These are phyloP conservation scores for Zapus hudsonius DNA, from an alignment of 2,113 vertebrate species.

Conservation along the genomic window DNA sequence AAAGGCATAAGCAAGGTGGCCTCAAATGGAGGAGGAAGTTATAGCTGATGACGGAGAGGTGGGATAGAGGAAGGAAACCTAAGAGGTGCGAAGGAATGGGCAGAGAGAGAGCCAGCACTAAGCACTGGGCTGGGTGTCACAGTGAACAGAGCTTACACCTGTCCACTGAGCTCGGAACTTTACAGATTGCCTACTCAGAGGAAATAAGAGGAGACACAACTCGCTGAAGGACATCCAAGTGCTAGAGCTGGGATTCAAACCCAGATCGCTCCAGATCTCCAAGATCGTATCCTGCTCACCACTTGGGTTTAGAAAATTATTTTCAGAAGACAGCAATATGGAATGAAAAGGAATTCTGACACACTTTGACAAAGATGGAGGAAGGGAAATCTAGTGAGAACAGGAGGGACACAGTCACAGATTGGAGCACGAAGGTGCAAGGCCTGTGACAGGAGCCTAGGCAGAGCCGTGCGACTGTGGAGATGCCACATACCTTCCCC, in stretches of 20 bases:
- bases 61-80: neutral
- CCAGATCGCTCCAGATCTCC: neutral
- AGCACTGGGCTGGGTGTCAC: slow-evolving; percentile 1
- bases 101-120: neutral
- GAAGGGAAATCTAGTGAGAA: neutral
- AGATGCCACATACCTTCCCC: neutral
- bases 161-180: neutral
- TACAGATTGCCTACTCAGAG: neutral
- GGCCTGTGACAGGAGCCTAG: neutral
- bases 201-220: slow-evolving; percentile 1
- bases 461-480: neutral
- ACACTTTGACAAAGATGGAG: slow-evolving; percentile 10
- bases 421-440: neutral
- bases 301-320: slow-evolving; percentile 33
- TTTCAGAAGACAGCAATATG: slow-evolving; percentile 25
- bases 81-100: neutral
- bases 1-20: neutral
- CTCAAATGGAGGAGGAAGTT: neutral
- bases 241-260: neutral
- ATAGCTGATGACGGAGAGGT: neutral
- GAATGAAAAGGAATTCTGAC: neutral
- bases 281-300: neutral
- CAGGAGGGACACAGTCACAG: neutral
- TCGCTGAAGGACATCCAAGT: slow-evolving; percentile 24
- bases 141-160: neutral